phyloP scores from a whole-genome alignment of 2,113 vertebrate species.

The Trachemys scripta region DNA sequence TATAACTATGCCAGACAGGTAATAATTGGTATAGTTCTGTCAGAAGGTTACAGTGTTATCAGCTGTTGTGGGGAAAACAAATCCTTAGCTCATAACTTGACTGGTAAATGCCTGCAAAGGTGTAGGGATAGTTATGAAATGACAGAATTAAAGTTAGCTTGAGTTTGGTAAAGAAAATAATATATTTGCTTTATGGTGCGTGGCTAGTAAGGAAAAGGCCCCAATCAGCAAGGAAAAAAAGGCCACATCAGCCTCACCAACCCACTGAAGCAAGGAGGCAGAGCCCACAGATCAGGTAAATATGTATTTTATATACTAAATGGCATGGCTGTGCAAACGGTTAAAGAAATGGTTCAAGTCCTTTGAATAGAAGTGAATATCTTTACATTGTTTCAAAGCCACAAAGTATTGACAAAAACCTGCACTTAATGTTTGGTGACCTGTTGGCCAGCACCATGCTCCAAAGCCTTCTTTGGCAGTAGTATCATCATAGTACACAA shows the following conservation, averaged over 20 bases:
- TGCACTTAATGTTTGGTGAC: neutral
- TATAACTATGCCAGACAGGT: neutral
- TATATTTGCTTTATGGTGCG: too few relatives aligned
- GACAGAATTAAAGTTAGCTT: too few relatives aligned
- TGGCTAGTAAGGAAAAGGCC: neutral
- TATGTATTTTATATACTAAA: fast-evolving
- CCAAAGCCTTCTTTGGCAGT: fast-evolving
- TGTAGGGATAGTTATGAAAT: neutral
- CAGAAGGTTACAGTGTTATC: neutral
- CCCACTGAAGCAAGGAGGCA: neutral
- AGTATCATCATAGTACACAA: fast-evolving
- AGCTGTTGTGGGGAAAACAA: neutral
- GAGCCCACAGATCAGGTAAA: fast-evolving
- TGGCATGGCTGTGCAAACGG: fast-evolving
- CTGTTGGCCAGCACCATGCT: too few relatives aligned
- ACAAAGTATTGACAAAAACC: neutral
- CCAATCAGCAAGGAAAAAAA: neutral
- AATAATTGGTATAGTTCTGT: neutral
- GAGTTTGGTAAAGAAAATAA: too few relatives aligned
- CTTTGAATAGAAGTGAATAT: fast-evolving
- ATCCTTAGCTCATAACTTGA: neutral
- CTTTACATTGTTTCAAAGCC: neutral
- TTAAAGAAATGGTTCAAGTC: fast-evolving
- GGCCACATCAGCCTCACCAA: neutral
- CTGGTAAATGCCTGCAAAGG: neutral